Base-by-base conservation (phyloP, 2,888 invertebrate genomes). In the Pammene fasciana region DNA sequence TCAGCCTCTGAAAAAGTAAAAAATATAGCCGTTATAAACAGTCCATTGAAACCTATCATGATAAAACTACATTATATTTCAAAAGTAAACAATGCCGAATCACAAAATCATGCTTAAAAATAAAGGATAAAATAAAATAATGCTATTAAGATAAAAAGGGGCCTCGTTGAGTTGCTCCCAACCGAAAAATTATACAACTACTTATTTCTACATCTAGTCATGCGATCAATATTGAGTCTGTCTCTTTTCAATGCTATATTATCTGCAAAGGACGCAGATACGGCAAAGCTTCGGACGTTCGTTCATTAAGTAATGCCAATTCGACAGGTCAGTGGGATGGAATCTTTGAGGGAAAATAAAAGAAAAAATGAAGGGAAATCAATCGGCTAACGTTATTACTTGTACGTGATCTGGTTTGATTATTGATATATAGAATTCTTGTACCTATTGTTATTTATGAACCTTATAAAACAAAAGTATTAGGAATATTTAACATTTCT, bases 351-450 rank as follows among this genome's bases (percentile, higher is more conserved):
- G 79, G 75, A 75, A 78, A 80, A 84, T 82, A 82, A 80, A 75
- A 83, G 78, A 81, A 84, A 86, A 85, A 85, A 85, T 85, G 82
- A 79, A 79, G 72, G 82, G 82, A 83, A 82, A 85, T 85, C 86
- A 86, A 87, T 87, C 82, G 86, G 82, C 84, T 86, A 86, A 86
- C 80, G 79, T 84, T 86, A 87, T 86, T 83, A 82, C 81, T 75
- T 81, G 82, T 82, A 82, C 86, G 86, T 86, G 87, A 82, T 78
- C 79, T 84, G 73, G 71, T 78, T 77, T 79, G 79, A 79, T 79
- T 79, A 79, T 79, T 79, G 76, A 75, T 85, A 82, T 82, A 41
- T 38, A 62, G 11, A 61, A 52, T n/a, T 13, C 36, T 5, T 56
- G 38, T 55, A 52, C 3, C 6, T 11, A 1, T 38, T 34, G 43